phyloP scores from a whole-genome alignment of 2,888 invertebrate genomes.

The Clivina fossor region DNA sequence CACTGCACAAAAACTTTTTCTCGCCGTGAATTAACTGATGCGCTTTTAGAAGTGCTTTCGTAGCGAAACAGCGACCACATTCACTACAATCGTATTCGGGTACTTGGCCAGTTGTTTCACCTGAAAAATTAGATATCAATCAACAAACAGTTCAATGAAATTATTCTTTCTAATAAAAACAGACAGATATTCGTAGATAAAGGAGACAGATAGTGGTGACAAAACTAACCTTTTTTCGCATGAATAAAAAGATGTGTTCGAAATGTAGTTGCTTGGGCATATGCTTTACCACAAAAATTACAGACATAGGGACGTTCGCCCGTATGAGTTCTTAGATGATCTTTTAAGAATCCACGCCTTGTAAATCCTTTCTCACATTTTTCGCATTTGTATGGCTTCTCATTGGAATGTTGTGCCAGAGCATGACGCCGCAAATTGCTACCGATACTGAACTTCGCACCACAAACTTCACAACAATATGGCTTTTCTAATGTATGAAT shows the following conservation, averaged over 20 bases:
- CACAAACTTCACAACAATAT: conserved; percentile 33
- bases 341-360: conserved; percentile 20
- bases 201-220: neutral
- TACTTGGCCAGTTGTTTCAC: conserved; percentile 9
- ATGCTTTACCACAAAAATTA: conserved; percentile 24
- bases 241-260: conserved; percentile 15
- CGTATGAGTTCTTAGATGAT: conserved; percentile 34
- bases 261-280: conserved; percentile 13
- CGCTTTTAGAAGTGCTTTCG: conserved; percentile 16
- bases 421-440: conserved; percentile 26
- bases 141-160: neutral
- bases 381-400: conserved; percentile 23
- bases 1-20: conserved; percentile 22
- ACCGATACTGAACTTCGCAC: conserved; percentile 20
- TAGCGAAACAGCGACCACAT: conserved; percentile 16
- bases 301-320: conserved; percentile 35
- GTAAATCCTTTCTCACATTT: conserved; percentile 24
- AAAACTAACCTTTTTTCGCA: conserved; percentile 10
- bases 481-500: conserved; percentile 48
- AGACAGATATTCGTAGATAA: neutral
- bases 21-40: conserved; percentile 27
- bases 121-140: conserved; percentile 4
- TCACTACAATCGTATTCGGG: conserved; percentile 12
- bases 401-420: conserved; percentile 14
- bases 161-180: neutral